A percentile compares a stretch with the other conserved stretches of the same genome.
phyloP scores from a whole-genome alignment of 2,113 vertebrate genomes.

The Semnornis frantzii region DNA sequence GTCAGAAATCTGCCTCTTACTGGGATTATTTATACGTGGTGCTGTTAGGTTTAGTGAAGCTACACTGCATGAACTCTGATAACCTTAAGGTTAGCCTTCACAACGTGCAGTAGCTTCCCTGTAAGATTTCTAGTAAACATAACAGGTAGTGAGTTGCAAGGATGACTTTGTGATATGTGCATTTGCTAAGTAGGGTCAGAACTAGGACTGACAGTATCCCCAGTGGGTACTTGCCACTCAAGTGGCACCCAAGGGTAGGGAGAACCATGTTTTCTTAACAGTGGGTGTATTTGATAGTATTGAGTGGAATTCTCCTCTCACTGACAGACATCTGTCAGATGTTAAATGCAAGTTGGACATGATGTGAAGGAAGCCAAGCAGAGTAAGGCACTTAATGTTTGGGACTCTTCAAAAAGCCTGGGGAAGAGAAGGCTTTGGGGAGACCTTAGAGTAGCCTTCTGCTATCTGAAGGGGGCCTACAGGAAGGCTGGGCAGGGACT shows the following conservation, averaged over 20 bases:
- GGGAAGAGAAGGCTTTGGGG: no score
- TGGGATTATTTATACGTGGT: neutral
- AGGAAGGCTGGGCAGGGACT: no score
- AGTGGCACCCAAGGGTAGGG: neutral
- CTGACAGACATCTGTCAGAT: neutral
- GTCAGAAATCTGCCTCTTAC: neutral
- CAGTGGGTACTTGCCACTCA: neutral
- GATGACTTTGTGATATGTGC: neutral
- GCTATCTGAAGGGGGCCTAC: no score
- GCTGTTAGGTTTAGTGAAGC: neutral
- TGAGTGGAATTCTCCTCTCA: neutral
- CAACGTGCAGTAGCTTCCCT: neutral
- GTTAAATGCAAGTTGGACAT: neutral
- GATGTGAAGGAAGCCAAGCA: neutral
- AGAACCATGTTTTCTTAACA: neutral
- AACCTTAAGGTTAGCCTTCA: neutral
- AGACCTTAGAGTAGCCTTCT: no score
- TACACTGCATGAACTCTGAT: neutral
- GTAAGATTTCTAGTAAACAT: neutral
- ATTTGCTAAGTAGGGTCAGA: neutral
- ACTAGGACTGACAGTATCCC: neutral
- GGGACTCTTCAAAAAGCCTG: no score
- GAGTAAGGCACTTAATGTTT: neutral
- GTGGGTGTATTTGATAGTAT: neutral
- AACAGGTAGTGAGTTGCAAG: neutral